Conservation (phyloP, 2,888 invertebrate species). For the Zonitis immaculata region DNA sequence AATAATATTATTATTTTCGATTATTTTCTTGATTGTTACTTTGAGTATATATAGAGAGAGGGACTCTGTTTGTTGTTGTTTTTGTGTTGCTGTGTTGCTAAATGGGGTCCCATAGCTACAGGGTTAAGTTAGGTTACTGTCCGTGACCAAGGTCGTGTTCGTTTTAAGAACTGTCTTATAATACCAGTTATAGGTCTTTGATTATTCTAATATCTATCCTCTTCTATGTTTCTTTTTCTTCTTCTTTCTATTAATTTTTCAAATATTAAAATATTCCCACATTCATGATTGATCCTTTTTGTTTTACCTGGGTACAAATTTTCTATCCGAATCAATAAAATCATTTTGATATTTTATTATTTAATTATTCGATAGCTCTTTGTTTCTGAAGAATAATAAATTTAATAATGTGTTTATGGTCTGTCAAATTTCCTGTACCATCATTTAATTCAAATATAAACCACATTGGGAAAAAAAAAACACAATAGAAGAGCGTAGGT, state of each 20-base stretch:
- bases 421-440: conserved; percentile 17
- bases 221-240: not conserved
- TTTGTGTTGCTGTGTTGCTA: conserved; percentile 10
- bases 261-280: not conserved
- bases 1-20: not conserved
- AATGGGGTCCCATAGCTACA: conserved; percentile 23
- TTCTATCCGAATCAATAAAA: too few relatives aligned
- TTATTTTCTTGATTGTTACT: not conserved
- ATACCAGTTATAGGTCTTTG: conserved; percentile 2
- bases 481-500: not conserved
- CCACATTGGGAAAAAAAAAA: not conserved
- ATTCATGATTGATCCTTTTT: not conserved
- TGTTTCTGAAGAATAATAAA: not conserved
- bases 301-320: too few relatives aligned
- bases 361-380: not conserved
- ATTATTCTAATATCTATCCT: not conserved
- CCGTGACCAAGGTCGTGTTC: conserved; percentile 32
- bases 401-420: conserved; percentile 14
- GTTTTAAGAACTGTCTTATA: conserved; percentile 2
- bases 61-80: not conserved
- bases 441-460: not conserved
- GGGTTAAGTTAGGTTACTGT: conserved; percentile 35
- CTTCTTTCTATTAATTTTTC: not conserved
- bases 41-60: not conserved
- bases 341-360: too few relatives aligned